A percentile compares a stretch with the other conserved stretches of the same genome.
Conservation (phyloP, 2,888 invertebrate species). For the Netelia virgata region DNA sequence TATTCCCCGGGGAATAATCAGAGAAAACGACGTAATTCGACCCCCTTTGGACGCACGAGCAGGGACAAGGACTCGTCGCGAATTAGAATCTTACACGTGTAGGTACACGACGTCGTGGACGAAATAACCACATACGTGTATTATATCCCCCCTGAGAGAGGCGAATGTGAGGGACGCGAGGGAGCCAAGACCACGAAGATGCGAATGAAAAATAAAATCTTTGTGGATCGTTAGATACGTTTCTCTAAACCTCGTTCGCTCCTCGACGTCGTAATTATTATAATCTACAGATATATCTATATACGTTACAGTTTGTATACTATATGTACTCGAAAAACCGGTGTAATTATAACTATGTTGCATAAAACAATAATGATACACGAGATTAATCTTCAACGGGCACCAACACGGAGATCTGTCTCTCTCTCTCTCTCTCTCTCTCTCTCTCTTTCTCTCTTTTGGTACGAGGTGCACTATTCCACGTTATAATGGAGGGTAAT, state of each 20-base stretch:
- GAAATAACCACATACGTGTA: background rate
- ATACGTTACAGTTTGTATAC: too few relatives aligned
- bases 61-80: conserved; percentile 67
- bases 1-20: conserved; percentile 75
- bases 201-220: conserved; percentile 39
- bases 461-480: conserved; percentile 15
- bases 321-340: too few relatives aligned
- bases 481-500: conserved; percentile 56
- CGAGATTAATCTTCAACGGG: conserved; percentile 70
- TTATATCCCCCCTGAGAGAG: conserved; percentile 46
- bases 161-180: conserved; percentile 4
- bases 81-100: conserved; percentile 77
- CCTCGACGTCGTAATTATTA: too few relatives aligned
- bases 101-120: conserved; percentile 43
- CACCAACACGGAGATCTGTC: conserved; percentile 37
- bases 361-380: conserved; percentile 35
- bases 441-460: too few relatives aligned
- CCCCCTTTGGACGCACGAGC: conserved; percentile 29
- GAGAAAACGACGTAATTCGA: conserved; percentile 59
- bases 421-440: conserved; percentile 4
- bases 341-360: too few relatives aligned
- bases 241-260: conserved; percentile 53
- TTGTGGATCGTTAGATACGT: conserved; percentile 40
- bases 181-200: conserved; percentile 3
- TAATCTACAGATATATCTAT: too few relatives aligned